Base-by-base conservation (phyloP, 1,140 invertebrate species). In the Pachypsylla venusta region DNA sequence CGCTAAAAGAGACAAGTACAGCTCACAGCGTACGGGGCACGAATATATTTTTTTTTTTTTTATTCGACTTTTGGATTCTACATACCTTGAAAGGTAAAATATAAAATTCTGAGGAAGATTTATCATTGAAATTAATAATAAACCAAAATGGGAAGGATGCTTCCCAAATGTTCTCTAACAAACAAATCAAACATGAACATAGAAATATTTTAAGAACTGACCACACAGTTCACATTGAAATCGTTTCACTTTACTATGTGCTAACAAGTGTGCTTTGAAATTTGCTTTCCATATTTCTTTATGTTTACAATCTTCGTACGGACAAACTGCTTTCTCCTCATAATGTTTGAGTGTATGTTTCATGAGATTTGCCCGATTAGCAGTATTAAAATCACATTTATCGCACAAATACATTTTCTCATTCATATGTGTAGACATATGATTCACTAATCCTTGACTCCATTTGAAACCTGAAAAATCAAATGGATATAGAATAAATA, bases 201-300 rank as follows among this genome's bases (percentile, higher is more conserved):
- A n/a, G n/a, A n/a, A n/a, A n/a, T n/a, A n/a, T n/a, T n/a, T n/a
- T n/a, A n/a, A n/a, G n/a, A n/a, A 48, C 42, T 48, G 7, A 48
- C 42, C 42, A 48, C 42, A 48, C 5, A 48, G 42, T 19, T 48
- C 42, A 48, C 42, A 48, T 22, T 48, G 42, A 22, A 48, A 48
- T 48, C 42, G 5, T 19, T 48, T 48, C 42, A 48, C 42, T n/a
- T 48, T 48, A 22, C 42, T 48, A 48, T 48, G 42, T 10, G 42
- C 22, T 22, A 48, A 22, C 5, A 48, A 22, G n/a, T 48, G 42
- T 7, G 42, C 42, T 22, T 48, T 48, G 4, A 48, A 19, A n/a
- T 48, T 48, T 22, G 16, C 42, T n/a, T n/a, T 48, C n/a, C 42
- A 22, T 19, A 48, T 48, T 22, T 48, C 42, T 22, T 22, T n/a